These are phyloP conservation scores for Julus scandinavius DNA, from an alignment of 2,888 invertebrate species.

Conservation along the genomic window DNA sequence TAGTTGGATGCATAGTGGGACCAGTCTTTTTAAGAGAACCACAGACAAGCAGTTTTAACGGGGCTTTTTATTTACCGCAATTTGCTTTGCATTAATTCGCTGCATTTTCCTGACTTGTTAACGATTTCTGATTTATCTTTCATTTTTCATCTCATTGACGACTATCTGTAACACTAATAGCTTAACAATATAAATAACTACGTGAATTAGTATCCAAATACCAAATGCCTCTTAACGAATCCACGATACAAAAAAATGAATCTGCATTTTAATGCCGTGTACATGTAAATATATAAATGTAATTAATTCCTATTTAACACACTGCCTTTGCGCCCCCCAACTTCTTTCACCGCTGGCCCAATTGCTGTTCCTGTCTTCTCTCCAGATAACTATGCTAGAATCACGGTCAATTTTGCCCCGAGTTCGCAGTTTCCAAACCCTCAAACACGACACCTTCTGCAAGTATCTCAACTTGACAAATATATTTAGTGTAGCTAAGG, in stretches of 20 bases:
- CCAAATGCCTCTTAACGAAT: slow-evolving; percentile 24
- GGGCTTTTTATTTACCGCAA: neutral
- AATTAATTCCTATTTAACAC: slow-evolving; percentile 37
- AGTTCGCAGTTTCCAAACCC: neutral
- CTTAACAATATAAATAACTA: neutral
- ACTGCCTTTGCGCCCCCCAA: slow-evolving; percentile 29
- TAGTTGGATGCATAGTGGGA: slow-evolving; percentile 15
- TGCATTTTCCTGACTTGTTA: neutral
- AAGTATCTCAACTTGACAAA: slow-evolving; percentile 17
- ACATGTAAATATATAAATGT: slow-evolving; percentile 2
- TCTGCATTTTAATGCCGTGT: slow-evolving; percentile 4
- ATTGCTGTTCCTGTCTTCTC: slow-evolving; percentile 42
- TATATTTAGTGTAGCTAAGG: slow-evolving; percentile 10
- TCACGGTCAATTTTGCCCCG: neutral
- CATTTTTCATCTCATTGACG: neutral
- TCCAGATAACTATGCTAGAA: neutral
- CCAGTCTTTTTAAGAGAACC: neutral
- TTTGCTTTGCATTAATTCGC: neutral
- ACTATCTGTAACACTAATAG: neutral
- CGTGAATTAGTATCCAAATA: slow-evolving; percentile 34
- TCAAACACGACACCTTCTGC: neutral
- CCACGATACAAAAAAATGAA: neutral
- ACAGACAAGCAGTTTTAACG: neutral
- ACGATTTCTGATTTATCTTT: neutral
- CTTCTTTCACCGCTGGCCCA: neutral